Conservation (phyloP, 2,888 invertebrate species). For the Cataglyphis livida region DNA sequence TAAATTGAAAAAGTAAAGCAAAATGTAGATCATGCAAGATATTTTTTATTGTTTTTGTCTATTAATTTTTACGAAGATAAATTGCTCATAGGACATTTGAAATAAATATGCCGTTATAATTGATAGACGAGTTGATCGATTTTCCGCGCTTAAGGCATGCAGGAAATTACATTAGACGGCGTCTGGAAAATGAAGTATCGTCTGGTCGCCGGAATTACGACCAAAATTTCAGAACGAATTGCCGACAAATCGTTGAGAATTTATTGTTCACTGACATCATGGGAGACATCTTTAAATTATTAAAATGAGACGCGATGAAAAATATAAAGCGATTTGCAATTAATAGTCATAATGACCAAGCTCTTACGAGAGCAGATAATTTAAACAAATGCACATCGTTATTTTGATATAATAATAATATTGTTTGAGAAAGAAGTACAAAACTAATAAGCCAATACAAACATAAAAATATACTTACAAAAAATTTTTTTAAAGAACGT, state of each 20-base stretch:
- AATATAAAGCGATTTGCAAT: background rate
- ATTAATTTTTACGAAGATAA: background rate
- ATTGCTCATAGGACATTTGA: background rate
- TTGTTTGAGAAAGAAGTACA: too few species aligned
- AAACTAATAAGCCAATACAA: too few species aligned
- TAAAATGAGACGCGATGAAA: background rate
- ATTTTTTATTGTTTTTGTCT: background rate
- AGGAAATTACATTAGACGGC: conserved; percentile 28
- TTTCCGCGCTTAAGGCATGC: conserved; percentile 48
- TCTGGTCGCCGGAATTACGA: conserved; percentile 1
- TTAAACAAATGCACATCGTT: background rate
- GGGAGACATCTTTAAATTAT: background rate
- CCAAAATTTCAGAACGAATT: conserved; percentile 18
- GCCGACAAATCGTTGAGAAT: conserved; percentile 26
- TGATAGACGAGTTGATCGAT: conserved; percentile 56
- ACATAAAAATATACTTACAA: too few species aligned
- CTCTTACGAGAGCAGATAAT: background rate
- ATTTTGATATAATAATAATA: background rate
- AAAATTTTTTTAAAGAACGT: too few species aligned
- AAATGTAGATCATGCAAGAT: background rate
- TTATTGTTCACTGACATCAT: conserved; percentile 3
- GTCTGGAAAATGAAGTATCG: conserved; percentile 44
- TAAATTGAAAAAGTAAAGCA: background rate
- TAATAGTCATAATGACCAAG: background rate
- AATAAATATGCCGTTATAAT: background rate